phyloP scores from a whole-genome alignment of 2,113 vertebrate species.

The Piprites chloris region DNA sequence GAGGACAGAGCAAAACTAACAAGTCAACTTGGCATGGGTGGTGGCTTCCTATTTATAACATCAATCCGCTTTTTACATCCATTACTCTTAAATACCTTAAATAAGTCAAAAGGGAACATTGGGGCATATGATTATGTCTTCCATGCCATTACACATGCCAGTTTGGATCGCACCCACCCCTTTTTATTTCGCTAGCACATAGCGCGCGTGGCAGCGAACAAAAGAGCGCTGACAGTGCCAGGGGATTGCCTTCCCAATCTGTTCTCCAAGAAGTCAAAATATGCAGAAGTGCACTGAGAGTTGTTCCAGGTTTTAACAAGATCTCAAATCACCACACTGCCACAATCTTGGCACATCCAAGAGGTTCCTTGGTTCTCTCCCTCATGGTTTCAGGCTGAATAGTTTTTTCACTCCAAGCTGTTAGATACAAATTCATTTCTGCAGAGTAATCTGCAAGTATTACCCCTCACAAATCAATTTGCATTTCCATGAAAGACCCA shows the following conservation, averaged over 20 bases:
- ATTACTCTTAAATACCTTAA: background rate
- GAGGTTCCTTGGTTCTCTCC: background rate
- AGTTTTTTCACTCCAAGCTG: accelerated
- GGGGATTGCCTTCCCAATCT: background rate
- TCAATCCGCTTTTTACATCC: background rate
- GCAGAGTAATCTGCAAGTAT: background rate
- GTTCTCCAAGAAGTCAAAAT: background rate
- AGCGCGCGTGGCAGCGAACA: accelerated
- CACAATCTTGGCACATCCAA: background rate
- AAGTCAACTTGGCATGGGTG: background rate
- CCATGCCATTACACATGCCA: background rate
- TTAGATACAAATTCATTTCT: background rate
- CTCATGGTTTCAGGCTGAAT: background rate
- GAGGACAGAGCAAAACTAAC: background rate
- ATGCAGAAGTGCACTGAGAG: background rate
- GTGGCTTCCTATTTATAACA: background rate
- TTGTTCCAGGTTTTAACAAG: background rate
- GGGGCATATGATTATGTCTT: accelerated
- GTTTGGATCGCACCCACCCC: background rate
- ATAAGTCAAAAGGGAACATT: background rate
- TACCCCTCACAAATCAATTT: background rate
- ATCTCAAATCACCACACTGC: background rate
- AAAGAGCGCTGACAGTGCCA: background rate
- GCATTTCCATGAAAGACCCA: background rate
- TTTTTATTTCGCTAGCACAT: background rate